Conservation (phyloP, 2,797 vertebrate genomes). For the Pampus argenteus region DNA sequence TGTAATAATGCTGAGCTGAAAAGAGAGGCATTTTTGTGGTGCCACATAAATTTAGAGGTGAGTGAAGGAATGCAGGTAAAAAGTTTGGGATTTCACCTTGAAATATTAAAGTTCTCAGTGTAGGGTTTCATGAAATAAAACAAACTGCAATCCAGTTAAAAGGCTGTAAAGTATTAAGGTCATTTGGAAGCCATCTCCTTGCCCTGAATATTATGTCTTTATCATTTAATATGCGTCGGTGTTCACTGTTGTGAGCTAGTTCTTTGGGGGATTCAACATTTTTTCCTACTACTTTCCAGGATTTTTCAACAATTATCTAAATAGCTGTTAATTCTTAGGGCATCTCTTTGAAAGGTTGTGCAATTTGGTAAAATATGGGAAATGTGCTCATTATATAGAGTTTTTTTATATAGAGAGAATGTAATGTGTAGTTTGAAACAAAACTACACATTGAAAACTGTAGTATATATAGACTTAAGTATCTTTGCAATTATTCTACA, state of each 20-base stretch:
- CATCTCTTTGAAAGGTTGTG: too few species aligned
- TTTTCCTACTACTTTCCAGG: too few species aligned
- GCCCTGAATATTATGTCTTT: constrained; percentile 37
- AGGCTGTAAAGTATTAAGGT: constrained; percentile 2
- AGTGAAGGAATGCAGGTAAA: constrained; percentile 3
- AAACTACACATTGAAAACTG: too few species aligned
- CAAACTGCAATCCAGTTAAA: not conserved
- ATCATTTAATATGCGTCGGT: constrained; percentile 41
- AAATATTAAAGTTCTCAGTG: constrained; percentile 6
- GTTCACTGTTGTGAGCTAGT: constrained; percentile 61
- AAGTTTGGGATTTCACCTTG: constrained; percentile 19
- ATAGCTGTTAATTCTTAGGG: too few species aligned
- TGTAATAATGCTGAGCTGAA: constrained; percentile 58
- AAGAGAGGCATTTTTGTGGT: constrained; percentile 65
- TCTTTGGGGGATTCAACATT: constrained; percentile 47
- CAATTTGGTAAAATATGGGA: too few species aligned
- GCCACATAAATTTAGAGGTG: constrained; percentile 45
- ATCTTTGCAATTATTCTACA: too few species aligned
- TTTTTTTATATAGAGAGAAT: too few species aligned
- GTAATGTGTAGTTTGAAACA: too few species aligned
- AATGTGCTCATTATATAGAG: too few species aligned
- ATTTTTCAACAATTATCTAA: too few species aligned
- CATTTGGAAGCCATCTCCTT: constrained; percentile 33
- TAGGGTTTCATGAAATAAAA: not conserved
- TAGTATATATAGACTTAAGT: too few species aligned